A percentile compares a stretch with the other conserved stretches of the same genome.
phyloP scores from a whole-genome alignment of 2,888 invertebrate genomes.

The Marasmarcha lunaedactyla region DNA sequence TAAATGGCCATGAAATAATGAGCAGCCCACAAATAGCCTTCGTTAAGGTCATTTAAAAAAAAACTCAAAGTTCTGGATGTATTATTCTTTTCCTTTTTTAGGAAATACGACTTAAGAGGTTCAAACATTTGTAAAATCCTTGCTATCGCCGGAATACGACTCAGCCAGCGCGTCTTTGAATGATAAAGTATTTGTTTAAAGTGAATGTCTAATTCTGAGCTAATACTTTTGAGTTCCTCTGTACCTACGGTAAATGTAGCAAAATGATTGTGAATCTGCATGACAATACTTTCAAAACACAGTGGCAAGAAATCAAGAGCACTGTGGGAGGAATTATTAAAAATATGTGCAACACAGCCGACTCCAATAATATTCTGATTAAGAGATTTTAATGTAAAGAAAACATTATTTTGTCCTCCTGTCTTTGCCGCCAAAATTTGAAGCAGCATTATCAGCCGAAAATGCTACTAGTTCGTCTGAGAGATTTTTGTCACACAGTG shows the following conservation, averaged over 20 bases:
- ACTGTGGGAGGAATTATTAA: neutral
- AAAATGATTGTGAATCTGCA: slow-evolving; percentile 7
- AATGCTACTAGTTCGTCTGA: too few relatives aligned
- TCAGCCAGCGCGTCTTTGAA: slow-evolving; percentile 8
- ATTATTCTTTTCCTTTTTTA: slow-evolving; percentile 5
- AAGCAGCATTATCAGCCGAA: too few relatives aligned
- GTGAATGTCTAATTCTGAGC: slow-evolving; percentile 7
- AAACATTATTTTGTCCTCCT: too few relatives aligned
- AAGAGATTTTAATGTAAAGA: too few relatives aligned
- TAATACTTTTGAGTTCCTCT: slow-evolving; percentile 8
- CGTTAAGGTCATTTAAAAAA: slow-evolving; percentile 8
- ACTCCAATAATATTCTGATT: too few relatives aligned
- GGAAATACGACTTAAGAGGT: slow-evolving; percentile 7
- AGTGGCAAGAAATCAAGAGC: slow-evolving; percentile 5
- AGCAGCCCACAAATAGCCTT: slow-evolving; percentile 4
- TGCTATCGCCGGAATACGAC: slow-evolving; percentile 5
- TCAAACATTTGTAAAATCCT: slow-evolving; percentile 7
- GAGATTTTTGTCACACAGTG: too few relatives aligned
- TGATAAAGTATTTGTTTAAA: slow-evolving; percentile 7
- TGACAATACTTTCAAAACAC: slow-evolving; percentile 7
- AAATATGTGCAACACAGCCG: too few relatives aligned
- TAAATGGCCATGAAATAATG: slow-evolving; percentile 4
- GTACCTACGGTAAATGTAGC: slow-evolving; percentile 7
- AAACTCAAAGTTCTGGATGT: slow-evolving; percentile 7
- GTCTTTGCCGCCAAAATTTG: too few relatives aligned